Percentiles rank a stretch among this genome's conserved stretches.
Evolutionary conservation across 2,113 vertebrate genomes (phyloP).

Genomic region (Phainopepla nitens): DNA sequence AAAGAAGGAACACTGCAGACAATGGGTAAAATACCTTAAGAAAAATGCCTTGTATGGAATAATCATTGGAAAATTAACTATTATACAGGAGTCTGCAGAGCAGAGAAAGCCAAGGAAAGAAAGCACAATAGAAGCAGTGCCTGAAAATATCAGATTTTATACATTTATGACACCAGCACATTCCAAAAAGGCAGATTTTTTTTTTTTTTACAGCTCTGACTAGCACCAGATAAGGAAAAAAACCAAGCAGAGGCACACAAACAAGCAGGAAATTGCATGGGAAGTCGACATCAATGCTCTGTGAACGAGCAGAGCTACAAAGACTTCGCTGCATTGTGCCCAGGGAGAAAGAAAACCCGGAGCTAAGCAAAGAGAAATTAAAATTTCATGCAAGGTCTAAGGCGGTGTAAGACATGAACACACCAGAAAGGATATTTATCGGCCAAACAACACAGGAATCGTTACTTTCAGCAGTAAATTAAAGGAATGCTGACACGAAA

Average conservation of each 20-base stretch:
- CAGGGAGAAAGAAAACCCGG: neutral
- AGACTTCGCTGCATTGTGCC: neutral
- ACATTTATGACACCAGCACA: neutral
- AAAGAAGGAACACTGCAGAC: neutral
- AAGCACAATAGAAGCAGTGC: neutral
- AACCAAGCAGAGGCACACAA: neutral
- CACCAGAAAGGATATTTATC: neutral
- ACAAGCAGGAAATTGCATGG: neutral
- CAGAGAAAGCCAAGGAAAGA: neutral
- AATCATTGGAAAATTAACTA: neutral
- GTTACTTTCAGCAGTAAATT: neutral
- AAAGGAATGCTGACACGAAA: neutral
- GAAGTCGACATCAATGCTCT: neutral
- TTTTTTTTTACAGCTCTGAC: neutral
- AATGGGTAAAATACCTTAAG: neutral
- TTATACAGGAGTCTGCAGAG: neutral
- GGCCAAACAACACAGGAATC: neutral
- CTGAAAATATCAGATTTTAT: neutral
- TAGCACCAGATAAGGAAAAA: slow-evolving; percentile 4
- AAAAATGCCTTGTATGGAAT: neutral
- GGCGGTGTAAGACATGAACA: neutral
- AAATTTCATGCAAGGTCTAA: slow-evolving; percentile 15
- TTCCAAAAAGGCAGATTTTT: neutral
- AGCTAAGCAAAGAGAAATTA: slow-evolving; percentile 20
- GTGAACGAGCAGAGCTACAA: neutral